Percentiles rank a stretch among this genome's conserved stretches.
These are phyloP conservation scores for Eolophus roseicapilla DNA, from an alignment of 2,113 vertebrate genomes.

Conservation along the genomic window DNA sequence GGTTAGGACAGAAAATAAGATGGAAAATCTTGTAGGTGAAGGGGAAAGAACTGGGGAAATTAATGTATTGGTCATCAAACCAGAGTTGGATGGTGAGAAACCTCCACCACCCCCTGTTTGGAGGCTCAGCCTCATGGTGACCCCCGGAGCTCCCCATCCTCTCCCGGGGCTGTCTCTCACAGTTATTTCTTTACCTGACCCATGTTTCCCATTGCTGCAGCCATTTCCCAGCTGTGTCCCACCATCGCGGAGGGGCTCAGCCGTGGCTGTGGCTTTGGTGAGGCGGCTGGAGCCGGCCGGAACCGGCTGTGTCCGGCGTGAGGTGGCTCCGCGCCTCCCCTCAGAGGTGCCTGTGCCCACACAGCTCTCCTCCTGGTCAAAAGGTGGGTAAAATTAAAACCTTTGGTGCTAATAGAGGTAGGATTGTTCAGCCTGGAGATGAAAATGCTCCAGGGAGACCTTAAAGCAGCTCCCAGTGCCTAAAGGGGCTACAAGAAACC, in stretches of 20 bases:
- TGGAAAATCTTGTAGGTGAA: not conserved
- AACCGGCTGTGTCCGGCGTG: rapidly evolving
- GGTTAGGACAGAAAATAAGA: not conserved
- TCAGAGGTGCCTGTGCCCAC: not conserved
- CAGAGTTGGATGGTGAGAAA: not conserved
- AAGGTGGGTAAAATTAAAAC: not conserved
- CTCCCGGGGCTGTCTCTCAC: not conserved
- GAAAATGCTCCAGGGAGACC: too few species aligned
- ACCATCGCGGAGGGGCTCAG: rapidly evolving
- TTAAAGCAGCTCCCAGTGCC: too few species aligned
- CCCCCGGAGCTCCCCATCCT: not conserved
- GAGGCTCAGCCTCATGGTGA: not conserved
- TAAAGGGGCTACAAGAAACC: too few species aligned
- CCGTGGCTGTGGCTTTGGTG: not conserved
- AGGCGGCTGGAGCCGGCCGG: not conserved
- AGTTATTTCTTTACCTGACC: not conserved
- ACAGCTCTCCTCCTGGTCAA: rapidly evolving
- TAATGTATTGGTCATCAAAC: not conserved
- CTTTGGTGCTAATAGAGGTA: not conserved
- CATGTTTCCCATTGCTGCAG: rapidly evolving
- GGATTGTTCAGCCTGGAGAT: too few species aligned
- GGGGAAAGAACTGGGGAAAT: not conserved
- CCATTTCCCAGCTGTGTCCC: rapidly evolving
- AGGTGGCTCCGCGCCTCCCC: not conserved
- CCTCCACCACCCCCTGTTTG: not conserved